These are phyloP conservation scores for Drosophila colorata DNA, from an alignment of 2,888 invertebrate genomes.

Conservation along the genomic window DNA sequence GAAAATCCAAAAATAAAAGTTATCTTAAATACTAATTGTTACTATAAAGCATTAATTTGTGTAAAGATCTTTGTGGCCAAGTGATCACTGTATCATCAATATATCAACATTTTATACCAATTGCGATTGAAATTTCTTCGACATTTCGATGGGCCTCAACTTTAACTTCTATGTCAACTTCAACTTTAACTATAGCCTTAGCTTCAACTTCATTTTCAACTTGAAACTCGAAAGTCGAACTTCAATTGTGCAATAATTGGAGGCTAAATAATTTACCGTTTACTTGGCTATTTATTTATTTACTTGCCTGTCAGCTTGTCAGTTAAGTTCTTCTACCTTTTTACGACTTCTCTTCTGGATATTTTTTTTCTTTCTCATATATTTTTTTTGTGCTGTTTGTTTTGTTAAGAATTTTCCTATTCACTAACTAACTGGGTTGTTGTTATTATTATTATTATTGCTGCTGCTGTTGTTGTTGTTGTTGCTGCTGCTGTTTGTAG, in stretches of 20 bases:
- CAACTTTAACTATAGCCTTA: not conserved
- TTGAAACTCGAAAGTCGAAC: constrained; percentile 31
- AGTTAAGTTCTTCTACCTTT: constrained; percentile 32
- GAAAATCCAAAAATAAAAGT: no score
- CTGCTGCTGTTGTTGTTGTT: constrained; percentile 11
- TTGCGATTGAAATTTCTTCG: not conserved
- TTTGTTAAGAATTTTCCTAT: constrained; percentile 62
- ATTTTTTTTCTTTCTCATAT: constrained; percentile 6
- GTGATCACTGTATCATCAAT: no score
- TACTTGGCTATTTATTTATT: constrained; percentile 55
- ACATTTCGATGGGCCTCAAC: constrained; percentile 2
- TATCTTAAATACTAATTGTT: not conserved
- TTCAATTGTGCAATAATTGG: constrained; percentile 49
- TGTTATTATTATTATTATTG: constrained; percentile 44
- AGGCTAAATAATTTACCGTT: constrained; percentile 57
- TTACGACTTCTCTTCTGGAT: constrained; percentile 18
- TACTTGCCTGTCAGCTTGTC: constrained; percentile 46
- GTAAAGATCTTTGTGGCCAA: no score
- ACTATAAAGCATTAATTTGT: not conserved
- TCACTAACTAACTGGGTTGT: constrained; percentile 68
- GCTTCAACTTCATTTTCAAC: constrained; percentile 6
- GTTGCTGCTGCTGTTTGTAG: constrained; percentile 48
- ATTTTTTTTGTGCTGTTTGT: constrained; percentile 38
- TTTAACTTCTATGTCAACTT: constrained; percentile 8
- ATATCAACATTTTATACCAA: no score